Evolutionary conservation across 37 sponge, comb jelly and placozoan genomes (phyloP), one percentile per base, ranked within the genome.

Genomic region (Hexactinellida sp.): DNA sequence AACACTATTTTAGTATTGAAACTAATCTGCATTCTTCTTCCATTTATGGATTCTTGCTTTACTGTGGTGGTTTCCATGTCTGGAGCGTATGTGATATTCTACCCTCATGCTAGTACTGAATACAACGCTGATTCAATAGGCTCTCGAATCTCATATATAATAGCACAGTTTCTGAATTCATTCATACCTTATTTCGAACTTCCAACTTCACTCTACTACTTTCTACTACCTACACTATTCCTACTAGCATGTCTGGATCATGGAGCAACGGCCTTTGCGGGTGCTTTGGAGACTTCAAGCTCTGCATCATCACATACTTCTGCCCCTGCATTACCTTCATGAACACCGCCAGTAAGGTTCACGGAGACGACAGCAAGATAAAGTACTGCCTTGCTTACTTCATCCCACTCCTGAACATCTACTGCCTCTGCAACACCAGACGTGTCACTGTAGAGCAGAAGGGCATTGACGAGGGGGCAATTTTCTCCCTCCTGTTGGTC

Each of bases 361-460:
- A 63, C 34, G 30, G 30, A 25, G 92, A 90, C 23, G 92, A 92
- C 55, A 88, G 82, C 85, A 90, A 90, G 41, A 34, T 92, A 37
- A 54, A 84, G 87, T 90, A 88, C 86, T 90, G 87, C 25, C 86
- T 92, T 39, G 36, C 87, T 39, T 51, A 83, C 54, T 86, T 90
- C 55, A 89, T 92, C 35, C 92, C 92, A 0, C 38, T 92, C 0
- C 85, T 92, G 35, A 52, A 87, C 84, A 28, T 90, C 37, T 88
- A 82, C 84, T 88, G 87, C 86, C 54, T 84, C 13, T 38, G 84
- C 0, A 54, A 21, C 24, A 47, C 88, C 28, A 85, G 92, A 47
- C 88, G 89, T 1, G 88, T 55, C 87, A 92, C 90, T 55, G 85
- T 90, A 36, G 92, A 92, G 36, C 90, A 92, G 85, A 92, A 90